phyloP scores from a whole-genome alignment of 2,797 vertebrate genomes.

The Hoplostethus atlanticus region DNA sequence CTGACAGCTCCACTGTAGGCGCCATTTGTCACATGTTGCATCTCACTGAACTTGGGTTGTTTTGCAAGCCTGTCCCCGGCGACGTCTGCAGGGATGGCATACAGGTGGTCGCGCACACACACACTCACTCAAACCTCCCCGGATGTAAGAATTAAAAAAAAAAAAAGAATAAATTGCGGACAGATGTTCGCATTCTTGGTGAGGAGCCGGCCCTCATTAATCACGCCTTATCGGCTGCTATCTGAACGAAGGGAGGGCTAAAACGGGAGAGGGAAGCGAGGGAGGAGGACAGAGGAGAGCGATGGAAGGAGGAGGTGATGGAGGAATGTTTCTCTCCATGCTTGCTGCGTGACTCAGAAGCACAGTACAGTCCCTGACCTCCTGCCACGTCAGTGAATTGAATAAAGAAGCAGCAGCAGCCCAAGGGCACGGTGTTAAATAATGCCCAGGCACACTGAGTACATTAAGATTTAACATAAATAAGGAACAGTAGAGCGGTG shows the following conservation, averaged over 20 bases:
- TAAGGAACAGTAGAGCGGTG: conserved; percentile 57
- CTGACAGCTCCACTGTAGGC: conserved; percentile 86
- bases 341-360: conserved; percentile 36
- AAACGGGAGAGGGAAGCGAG: conserved; percentile 47
- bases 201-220: conserved; percentile 87
- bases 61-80: background rate
- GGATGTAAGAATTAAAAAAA: conserved; percentile 78
- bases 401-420: conserved; percentile 54
- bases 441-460: conserved; percentile 64
- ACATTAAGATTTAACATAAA: conserved; percentile 76
- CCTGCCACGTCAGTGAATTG: conserved; percentile 47
- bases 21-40: conserved; percentile 91
- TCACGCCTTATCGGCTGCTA: conserved; percentile 89
- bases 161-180: conserved; percentile 90
- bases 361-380: conserved; percentile 56
- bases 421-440: conserved; percentile 67
- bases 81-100: background rate
- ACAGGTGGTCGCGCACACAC: conserved; percentile 31
- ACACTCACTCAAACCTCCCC: background rate
- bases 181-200: conserved; percentile 85
- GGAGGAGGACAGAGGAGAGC: conserved; percentile 70
- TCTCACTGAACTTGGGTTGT: conserved; percentile 69
- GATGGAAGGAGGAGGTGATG: conserved; percentile 5
- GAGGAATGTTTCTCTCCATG: conserved; percentile 17
- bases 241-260: conserved; percentile 63